Base-by-base conservation (phyloP, 2,113 vertebrate genomes). In the Morone chrysops region DNA sequence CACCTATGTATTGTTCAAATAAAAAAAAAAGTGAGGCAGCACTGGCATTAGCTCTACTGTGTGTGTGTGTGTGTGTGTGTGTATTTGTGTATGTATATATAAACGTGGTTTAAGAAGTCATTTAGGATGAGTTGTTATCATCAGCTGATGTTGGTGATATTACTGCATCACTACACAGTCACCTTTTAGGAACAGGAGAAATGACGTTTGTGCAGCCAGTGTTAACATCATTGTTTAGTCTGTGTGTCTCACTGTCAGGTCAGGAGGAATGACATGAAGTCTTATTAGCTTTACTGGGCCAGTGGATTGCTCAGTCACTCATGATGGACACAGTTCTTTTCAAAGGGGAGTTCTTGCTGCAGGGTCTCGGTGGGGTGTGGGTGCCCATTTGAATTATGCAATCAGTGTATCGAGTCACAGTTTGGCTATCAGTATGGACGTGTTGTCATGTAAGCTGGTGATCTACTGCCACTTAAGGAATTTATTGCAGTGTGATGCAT, bases 231-330 rank as follows among this genome's bases (percentile, higher is more conserved):
- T 45, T 5, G 11, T 60, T 47, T 0, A 11, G 41, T 48, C 60
- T 25, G 11, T 43, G 17, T 36, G 36, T 41, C n/a, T 31, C 10
- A 6, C 9, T 57, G 31, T 10, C 43, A 11, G 8, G 20, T 59
- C 4, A 40, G 22, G 25, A 18, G 31, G 25, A 56, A 40, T 47
- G 62, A 77, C 40, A 61, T 62, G 0, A 70, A 71, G n/a, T 63
- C 36, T 51, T 11, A 43, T 54, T 62, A 14, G n/a, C 48, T 45
- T 63, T 25, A 68, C 69, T 67, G 51, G 76, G 73, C 22, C 77
- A 78, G 72, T 65, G 25, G 41, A 80, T 70, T 85, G 80, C 45
- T 80, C 72, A 73, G 40, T 70, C 75, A 71, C 3, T 53, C 48
- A 7, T 61, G 82, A 12, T 73, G 45, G 54, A 63, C 45, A 16